Evolutionary conservation across 2,888 invertebrate species (phyloP), one percentile per base, ranked within the genome.

Genomic region (Drosophila ochracea): DNA sequence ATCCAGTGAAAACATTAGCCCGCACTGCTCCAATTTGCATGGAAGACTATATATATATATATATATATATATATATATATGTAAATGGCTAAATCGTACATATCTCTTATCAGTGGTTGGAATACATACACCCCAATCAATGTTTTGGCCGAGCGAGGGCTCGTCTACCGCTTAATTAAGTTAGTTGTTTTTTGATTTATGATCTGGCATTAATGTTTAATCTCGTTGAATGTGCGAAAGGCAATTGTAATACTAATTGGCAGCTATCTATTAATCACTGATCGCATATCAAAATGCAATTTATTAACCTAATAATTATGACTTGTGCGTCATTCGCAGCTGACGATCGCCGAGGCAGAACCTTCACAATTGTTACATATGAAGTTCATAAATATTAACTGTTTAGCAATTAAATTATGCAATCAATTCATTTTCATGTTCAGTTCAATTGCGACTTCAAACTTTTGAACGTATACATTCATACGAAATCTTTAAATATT

Each of bases 101-200:
- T 21, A 33, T 30, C 33, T n/a, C 9, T 41, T 47, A 47, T 47
- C 47, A 25, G 21, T 43, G 21, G 21, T 16, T 5, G 35, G 13
- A 10, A 50, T 21, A n/a, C 9, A 57, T 61, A 61, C 65, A 33
- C 55, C 62, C 47, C 58, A 47, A n/a, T n/a, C 58, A 47, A 16
- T n/a, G 13, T 59, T 41, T n/a, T 41, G 43, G 43, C 35, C 47
- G 19, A 16, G 13, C 1, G 68, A 21, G 67, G 73, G 74, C 75
- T 75, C 66, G 71, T 52, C 68, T 19, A 35, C 64, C 72, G 73
- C 65, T 84, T 89, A 85, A 84, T 84, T 86, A 84, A 86, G 54
- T 68, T 43, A 74, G 70, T 86, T 71, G 77, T 65, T 84, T 83
- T 72, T 79, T 82, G 65, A 79, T 86, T 86, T 83, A 83, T 68